These are phyloP conservation scores for Anolis sagrei DNA, from an alignment of 2,113 vertebrate species.

Conservation along the genomic window DNA sequence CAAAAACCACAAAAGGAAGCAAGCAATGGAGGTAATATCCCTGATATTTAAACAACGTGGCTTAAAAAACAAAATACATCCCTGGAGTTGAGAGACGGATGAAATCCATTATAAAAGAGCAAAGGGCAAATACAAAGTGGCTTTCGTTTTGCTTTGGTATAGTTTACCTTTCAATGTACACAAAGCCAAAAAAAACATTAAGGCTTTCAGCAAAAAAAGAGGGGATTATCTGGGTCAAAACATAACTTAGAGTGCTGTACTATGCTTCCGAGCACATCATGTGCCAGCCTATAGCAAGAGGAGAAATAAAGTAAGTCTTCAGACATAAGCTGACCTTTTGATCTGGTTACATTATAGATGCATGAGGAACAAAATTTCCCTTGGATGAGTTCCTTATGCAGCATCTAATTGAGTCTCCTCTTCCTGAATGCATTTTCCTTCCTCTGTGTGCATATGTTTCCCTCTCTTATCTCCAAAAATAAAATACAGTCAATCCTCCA, in stretches of 20 bases:
- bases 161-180: slow-evolving; percentile 29
- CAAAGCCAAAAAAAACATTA: slow-evolving; percentile 33
- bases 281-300: background rate
- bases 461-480: background rate
- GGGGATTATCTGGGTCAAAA: slow-evolving; percentile 26
- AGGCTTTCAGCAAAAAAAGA: slow-evolving; percentile 30
- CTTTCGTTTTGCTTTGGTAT: background rate
- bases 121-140: slow-evolving; percentile 37
- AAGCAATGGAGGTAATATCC: background rate
- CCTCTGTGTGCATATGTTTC: background rate
- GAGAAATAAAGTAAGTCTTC: background rate
- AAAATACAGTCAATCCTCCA: background rate
- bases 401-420: background rate
- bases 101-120: slow-evolving; percentile 27
- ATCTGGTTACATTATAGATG: background rate
- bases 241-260: slow-evolving; percentile 3
- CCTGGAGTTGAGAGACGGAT: slow-evolving; percentile 38
- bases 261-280: background rate
- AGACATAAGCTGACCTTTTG: background rate
- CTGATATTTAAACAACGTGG: slow-evolving; percentile 19
- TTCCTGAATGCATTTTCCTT: background rate
- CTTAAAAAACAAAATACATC: background rate
- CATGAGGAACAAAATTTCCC: background rate
- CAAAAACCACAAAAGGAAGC: background rate
- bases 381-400: background rate